Evolutionary conservation across 2,797 vertebrate genomes (phyloP).

Genomic region (Streptopelia turtur): DNA sequence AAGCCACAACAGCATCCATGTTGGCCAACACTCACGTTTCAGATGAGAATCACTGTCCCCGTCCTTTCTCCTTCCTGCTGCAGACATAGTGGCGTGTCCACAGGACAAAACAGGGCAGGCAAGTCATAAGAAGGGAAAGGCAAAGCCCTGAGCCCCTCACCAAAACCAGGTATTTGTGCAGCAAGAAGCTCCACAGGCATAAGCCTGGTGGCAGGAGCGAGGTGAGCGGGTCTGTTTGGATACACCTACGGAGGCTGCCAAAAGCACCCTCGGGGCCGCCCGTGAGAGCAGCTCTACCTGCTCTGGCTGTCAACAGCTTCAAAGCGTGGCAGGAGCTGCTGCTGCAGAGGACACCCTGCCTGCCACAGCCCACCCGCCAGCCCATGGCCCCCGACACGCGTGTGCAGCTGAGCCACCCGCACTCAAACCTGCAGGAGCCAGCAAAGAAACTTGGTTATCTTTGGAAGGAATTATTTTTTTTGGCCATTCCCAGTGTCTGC

Average conservation of each 20-base stretch:
- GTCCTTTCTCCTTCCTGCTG: background rate
- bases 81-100: accelerated
- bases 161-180: background rate
- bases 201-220: background rate
- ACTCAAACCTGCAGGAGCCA: background rate
- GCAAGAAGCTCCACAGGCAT: background rate
- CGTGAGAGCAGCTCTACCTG: too few relatives aligned
- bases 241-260: background rate
- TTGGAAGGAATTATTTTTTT: background rate
- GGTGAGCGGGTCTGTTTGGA: background rate
- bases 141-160: background rate
- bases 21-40: background rate
- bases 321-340: background rate
- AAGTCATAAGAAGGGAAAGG: background rate
- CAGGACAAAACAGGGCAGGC: background rate
- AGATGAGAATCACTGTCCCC: background rate
- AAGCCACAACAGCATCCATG: too few relatives aligned
- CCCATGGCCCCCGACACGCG: accelerated
- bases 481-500: background rate
- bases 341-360: background rate
- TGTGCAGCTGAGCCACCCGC: background rate
- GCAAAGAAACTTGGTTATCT: background rate
- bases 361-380: background rate
- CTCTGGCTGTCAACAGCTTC: background rate
- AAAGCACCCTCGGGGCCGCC: background rate